Evolutionary conservation across 2,888 invertebrate genomes (phyloP).

Genomic region (Andrena minutula): DNA sequence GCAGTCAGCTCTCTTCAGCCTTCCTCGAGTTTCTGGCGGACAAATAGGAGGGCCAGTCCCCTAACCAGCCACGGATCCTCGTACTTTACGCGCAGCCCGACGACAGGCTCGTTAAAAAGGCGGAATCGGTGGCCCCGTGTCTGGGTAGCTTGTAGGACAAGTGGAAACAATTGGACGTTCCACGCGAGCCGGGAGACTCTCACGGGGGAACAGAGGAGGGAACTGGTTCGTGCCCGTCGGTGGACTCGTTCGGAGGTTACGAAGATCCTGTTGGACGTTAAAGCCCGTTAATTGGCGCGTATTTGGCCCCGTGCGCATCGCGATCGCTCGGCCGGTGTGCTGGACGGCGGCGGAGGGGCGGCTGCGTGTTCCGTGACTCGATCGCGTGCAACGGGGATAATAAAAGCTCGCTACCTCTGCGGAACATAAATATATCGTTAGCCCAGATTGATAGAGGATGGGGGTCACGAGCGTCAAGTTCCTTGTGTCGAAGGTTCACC

Average conservation of each 20-base stretch:
- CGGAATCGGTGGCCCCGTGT: no score
- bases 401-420: conserved; percentile 51
- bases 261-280: neutral
- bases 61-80: conserved; percentile 1
- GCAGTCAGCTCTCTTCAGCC: neutral
- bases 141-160: no score
- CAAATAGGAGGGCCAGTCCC: neutral
- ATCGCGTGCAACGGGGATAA: conserved; percentile 62
- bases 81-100: neutral
- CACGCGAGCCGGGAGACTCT: no score
- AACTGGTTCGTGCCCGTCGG: no score
- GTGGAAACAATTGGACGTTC: no score
- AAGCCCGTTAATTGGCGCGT: neutral
- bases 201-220: no score
- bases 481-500: conserved; percentile 25
- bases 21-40: neutral
- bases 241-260: no score
- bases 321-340: neutral
- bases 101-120: no score
- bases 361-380: conserved; percentile 60
- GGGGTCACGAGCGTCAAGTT: conserved; percentile 51
- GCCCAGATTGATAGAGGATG: conserved; percentile 64
- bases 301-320: conserved; percentile 1
- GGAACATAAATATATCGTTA: conserved; percentile 68
- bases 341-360: neutral